phyloP scores from a whole-genome alignment of 2,797 vertebrate genomes.

The Cuniculus paca region DNA sequence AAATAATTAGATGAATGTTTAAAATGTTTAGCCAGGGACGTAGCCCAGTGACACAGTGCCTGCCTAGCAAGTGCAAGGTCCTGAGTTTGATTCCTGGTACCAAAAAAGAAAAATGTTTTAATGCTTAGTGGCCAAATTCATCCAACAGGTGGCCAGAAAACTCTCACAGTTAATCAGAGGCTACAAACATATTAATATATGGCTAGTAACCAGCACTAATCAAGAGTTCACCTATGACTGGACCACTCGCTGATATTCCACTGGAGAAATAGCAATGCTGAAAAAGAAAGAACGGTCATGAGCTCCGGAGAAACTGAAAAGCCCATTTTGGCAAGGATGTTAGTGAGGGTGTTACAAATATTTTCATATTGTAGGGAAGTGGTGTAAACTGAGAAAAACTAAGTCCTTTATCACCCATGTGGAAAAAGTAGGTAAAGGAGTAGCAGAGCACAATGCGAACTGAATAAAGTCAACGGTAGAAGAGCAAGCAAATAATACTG shows the following conservation, averaged over 20 bases:
- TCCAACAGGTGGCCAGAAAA: constrained; percentile 59
- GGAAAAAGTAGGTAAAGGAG: constrained; percentile 64
- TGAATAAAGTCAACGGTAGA: not conserved
- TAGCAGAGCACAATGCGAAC: not conserved
- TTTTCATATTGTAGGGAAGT: constrained; percentile 64
- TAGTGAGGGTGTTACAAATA: constrained; percentile 40
- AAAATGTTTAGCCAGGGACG: not conserved
- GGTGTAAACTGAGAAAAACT: constrained; percentile 67
- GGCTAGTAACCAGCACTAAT: constrained; percentile 25
- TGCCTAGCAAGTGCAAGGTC: too few relatives aligned
- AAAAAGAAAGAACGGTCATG: constrained; percentile 1
- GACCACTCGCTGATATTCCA: not conserved
- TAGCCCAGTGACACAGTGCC: too few relatives aligned
- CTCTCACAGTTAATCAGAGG: constrained; percentile 46
- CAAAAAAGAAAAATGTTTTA: not conserved
- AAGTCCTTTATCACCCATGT: constrained; percentile 66
- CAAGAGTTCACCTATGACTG: constrained; percentile 17
- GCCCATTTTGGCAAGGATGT: constrained; percentile 60
- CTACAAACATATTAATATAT: constrained; percentile 36
- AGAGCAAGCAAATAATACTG: not conserved
- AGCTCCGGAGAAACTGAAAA: constrained; percentile 61
- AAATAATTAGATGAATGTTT: constrained; percentile 54
- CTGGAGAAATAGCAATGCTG: constrained; percentile 49
- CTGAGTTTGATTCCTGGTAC: too few relatives aligned
- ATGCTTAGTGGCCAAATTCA: constrained; percentile 57